Conservation (phyloP, 2,113 vertebrate genomes). For the Notarius quadriscutis region DNA sequence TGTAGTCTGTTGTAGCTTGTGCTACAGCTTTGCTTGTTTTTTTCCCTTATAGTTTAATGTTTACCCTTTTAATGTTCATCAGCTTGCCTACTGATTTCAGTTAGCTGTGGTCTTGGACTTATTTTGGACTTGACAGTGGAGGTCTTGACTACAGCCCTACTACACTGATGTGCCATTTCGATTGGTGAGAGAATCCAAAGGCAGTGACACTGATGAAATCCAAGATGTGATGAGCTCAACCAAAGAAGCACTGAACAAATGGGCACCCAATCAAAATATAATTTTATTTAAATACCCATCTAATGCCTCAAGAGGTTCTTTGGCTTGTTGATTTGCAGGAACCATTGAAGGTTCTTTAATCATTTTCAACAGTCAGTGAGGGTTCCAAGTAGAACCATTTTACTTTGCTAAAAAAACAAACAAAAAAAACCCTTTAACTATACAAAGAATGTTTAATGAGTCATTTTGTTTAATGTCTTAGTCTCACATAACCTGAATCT, state of each 20-base stretch:
- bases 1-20: not conserved
- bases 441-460: not conserved
- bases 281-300: not conserved
- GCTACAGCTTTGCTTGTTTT: not conserved
- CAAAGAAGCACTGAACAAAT: not conserved
- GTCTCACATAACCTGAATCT: no score
- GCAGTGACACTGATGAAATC: not conserved
- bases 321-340: not conserved
- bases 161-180: not conserved
- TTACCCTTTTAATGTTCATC: not conserved
- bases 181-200: not conserved
- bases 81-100: not conserved
- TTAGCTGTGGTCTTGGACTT: not conserved
- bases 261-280: not conserved
- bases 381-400: not conserved
- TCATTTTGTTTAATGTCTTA: not conserved
- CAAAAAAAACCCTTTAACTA: not conserved
- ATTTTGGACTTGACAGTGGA: not conserved
- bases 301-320: not conserved
- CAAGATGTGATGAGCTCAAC: not conserved
- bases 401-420: no score
- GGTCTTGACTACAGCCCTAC: not conserved
- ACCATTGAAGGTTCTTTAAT: not conserved
- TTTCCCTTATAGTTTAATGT: not conserved
- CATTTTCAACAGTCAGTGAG: not conserved